These are phyloP conservation scores for Camelus dromedarius DNA, from an alignment of 2,113 vertebrate species.

Conservation along the genomic window DNA sequence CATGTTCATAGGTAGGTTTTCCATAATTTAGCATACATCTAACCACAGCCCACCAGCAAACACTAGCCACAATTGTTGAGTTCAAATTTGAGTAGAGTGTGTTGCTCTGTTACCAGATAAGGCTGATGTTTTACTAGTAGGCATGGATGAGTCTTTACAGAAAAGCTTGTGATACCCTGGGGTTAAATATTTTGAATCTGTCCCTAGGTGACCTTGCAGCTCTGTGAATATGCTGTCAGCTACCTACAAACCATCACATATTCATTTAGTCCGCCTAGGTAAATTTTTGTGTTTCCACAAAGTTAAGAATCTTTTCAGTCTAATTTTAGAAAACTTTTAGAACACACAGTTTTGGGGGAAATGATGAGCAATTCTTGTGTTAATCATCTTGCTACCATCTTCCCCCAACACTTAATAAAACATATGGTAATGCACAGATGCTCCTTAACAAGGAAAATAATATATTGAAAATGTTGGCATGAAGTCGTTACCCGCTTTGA, in stretches of 20 bases:
- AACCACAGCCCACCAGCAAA: background rate
- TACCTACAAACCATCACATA: background rate
- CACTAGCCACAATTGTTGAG: background rate
- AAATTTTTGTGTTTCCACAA: background rate
- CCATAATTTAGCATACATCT: background rate
- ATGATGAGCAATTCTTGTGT: background rate
- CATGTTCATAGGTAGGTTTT: background rate
- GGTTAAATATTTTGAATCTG: background rate
- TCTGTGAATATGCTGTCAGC: background rate
- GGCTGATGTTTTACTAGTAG: background rate
- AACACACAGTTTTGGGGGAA: background rate
- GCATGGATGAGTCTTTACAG: background rate
- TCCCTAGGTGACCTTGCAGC: background rate
- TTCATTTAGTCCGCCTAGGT: background rate
- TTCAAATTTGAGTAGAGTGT: background rate
- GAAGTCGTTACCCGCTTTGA: background rate
- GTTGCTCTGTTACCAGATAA: background rate
- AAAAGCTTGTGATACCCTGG: background rate
- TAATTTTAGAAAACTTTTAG: slow-evolving; percentile 26
- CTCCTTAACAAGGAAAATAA: slow-evolving; percentile 12
- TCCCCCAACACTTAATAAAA: background rate
- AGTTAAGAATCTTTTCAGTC: background rate
- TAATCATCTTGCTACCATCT: background rate
- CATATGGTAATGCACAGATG: background rate
- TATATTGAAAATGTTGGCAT: background rate